Conservation (phyloP, 2,113 vertebrate species). For the Dascyllus trimaculatus region DNA sequence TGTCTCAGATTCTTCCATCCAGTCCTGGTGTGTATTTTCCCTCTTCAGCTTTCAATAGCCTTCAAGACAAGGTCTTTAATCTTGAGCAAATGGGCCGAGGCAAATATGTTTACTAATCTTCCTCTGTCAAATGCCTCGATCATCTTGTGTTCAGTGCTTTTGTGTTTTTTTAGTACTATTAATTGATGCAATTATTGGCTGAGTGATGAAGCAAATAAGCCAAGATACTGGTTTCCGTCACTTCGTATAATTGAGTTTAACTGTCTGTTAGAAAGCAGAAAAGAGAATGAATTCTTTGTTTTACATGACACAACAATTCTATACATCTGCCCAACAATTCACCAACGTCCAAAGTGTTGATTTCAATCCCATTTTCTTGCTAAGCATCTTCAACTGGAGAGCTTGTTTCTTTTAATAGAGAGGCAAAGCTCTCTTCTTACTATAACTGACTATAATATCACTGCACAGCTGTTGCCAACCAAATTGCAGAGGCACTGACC, state of each 20-base stretch:
- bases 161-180: no score
- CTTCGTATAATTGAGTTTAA: not conserved
- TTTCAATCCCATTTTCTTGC: conserved; percentile 57
- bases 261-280: conserved; percentile 5
- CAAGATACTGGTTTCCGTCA: conserved; percentile 10
- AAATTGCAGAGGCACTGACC: conserved; percentile 29
- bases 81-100: conserved; percentile 22
- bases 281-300: conserved; percentile 15
- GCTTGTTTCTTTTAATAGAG: not conserved
- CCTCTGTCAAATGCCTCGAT: conserved; percentile 35
- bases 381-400: conserved; percentile 34
- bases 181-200: no score
- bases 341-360: conserved; percentile 47
- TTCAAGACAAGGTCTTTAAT: conserved; percentile 45
- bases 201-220: no score
- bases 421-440: conserved; percentile 27
- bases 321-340: conserved; percentile 47
- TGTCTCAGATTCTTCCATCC: conserved; percentile 32
- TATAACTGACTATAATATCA: conserved; percentile 36
- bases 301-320: conserved; percentile 31
- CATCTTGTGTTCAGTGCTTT: conserved; percentile 4
- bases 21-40: conserved; percentile 19
- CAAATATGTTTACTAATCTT: conserved; percentile 11
- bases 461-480: conserved; percentile 32
- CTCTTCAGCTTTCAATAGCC: conserved; percentile 37